These are phyloP conservation scores for Lonchura striata DNA, from an alignment of 2,113 vertebrate genomes.

Conservation along the genomic window DNA sequence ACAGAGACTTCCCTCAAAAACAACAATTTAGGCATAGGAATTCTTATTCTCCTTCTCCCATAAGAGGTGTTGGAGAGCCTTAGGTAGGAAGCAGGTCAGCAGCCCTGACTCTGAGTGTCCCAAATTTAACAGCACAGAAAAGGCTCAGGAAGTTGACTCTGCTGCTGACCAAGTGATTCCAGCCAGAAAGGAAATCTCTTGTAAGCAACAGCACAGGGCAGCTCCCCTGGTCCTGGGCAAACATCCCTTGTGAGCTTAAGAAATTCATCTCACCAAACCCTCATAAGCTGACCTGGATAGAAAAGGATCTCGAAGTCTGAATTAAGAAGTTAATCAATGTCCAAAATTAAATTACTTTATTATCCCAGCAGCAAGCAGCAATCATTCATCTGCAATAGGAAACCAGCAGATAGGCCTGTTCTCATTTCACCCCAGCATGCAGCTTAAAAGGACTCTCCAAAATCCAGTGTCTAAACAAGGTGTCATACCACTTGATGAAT, in stretches of 20 bases:
- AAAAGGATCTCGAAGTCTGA: conserved; percentile 42
- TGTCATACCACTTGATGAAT: neutral
- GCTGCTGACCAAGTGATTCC: neutral
- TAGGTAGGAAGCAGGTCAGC: neutral
- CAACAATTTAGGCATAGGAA: neutral
- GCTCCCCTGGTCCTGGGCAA: conserved; percentile 19
- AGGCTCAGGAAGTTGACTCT: neutral
- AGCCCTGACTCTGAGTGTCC: neutral
- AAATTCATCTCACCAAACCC: conserved; percentile 29
- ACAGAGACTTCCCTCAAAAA: neutral
- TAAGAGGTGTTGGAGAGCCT: neutral
- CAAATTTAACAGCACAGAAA: neutral
- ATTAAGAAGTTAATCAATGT: conserved; percentile 43
- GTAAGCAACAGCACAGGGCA: neutral
- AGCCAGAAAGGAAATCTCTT: neutral
- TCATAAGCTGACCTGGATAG: conserved; percentile 42
- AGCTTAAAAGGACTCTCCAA: neutral
- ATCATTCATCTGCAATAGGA: conserved; percentile 10
- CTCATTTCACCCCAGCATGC: neutral
- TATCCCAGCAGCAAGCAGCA: neutral
- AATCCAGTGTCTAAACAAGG: neutral
- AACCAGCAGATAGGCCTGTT: conserved; percentile 2
- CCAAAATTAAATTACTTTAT: conserved; percentile 55
- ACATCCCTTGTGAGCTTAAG: neutral
- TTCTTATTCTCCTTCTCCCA: neutral